phyloP scores from a whole-genome alignment of 1,140 invertebrate genomes.

The Achroia grisella region DNA sequence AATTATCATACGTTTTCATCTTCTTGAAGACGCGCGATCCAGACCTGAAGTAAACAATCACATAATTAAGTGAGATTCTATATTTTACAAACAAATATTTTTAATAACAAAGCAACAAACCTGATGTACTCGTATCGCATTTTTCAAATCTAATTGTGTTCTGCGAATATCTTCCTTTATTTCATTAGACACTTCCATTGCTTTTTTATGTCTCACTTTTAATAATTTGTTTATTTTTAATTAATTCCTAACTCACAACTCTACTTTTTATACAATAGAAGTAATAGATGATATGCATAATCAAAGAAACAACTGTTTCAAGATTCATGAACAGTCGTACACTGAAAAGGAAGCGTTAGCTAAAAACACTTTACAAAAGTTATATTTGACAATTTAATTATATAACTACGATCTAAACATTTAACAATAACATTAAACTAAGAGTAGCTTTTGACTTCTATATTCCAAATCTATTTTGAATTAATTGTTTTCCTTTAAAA shows the following conservation, averaged over 20 bases:
- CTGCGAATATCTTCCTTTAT: slow-evolving; percentile 77
- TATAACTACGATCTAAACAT: not conserved
- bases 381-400: not conserved
- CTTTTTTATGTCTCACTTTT: slow-evolving; percentile 6
- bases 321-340: not conserved
- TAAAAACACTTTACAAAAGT: slow-evolving; percentile 6
- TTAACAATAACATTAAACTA: not conserved
- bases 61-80: slow-evolving; percentile 10
- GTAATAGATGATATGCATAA: not conserved
- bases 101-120: slow-evolving; percentile 57
- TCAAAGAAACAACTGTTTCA: slow-evolving; percentile 2
- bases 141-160: slow-evolving; percentile 78
- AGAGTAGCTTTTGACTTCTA: no score
- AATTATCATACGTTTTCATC: slow-evolving; percentile 74
- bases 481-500: not conserved
- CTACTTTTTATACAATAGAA: not conserved
- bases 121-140: slow-evolving; percentile 80
- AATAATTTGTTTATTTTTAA: not conserved
- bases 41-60: no score
- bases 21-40: slow-evolving; percentile 74
- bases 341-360: slow-evolving; percentile 3
- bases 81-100: no score
- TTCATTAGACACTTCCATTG: slow-evolving; percentile 79
- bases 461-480: not conserved
- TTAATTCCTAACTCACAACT: not conserved